Base-by-base conservation (phyloP, 2,113 vertebrate genomes). In the Hiodon tergisus region DNA sequence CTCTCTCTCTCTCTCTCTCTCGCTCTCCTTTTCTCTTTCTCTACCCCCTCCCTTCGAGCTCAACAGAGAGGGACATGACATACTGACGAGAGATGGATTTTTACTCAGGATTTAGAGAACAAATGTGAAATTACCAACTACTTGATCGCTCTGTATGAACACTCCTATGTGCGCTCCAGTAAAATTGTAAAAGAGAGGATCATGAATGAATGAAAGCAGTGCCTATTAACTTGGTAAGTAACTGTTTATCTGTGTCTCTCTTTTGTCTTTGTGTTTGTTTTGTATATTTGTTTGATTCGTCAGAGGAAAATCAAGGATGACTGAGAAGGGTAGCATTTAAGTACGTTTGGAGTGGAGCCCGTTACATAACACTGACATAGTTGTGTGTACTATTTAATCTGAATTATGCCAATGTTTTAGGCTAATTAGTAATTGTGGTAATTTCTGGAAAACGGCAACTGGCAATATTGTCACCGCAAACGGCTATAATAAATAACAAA, bases 351-450 rank as follows among this genome's bases (percentile, higher is more conserved):
- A 14, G 77, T 81, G 79, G 79, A 16, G 80, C 81, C 74, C 50
- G 83, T 92, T 91, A 91, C 88, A 87, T 91, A 93, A 91, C 83
- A 57, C 75, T 52, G 79, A 80, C 78, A 77, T 80, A 83, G 70
- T 82, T 81, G 79, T 82, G 0, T 55, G 58, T 13, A 79, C 72
- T 54, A 78, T 80, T 79, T 79, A 77, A 73, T 73, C 55, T 76
- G 79, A 5, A 76, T 78, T 65, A 80, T 50, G 10, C 54, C 16
- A 58, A 60, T 73, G 53, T 3, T 66, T 50, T 47, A 14, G 62
- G 48, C 57, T 2, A 14, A 16, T 16, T 62, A 57, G 52, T 14
- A 76, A 57, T 52, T 67, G 46, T 55, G 59, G 51, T 71, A 47
- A 62, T 59, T 71, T 47, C 60, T 60, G 52, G 6, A 66, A 74